Percentiles rank a stretch among this genome's conserved stretches.
Conservation (phyloP, 2,113 vertebrate genomes). For the Rhea pennata region DNA sequence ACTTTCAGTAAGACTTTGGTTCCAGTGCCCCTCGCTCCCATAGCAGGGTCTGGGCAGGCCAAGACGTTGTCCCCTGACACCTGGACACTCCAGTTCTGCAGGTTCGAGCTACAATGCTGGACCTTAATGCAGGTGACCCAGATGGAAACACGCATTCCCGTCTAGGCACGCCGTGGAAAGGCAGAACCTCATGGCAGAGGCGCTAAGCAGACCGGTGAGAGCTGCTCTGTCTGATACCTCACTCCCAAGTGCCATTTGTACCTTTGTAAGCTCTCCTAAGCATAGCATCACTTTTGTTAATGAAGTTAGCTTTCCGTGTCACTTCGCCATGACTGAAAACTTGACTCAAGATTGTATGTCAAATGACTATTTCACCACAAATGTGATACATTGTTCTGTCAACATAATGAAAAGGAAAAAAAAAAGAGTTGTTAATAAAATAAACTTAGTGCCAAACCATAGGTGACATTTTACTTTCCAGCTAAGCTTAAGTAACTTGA, state of each 20-base stretch:
- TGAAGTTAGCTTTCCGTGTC: neutral
- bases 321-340: neutral
- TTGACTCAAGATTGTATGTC: neutral
- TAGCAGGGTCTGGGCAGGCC: neutral
- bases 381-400: neutral
- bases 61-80: fast-evolving
- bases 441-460: neutral
- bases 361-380: neutral
- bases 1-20: neutral
- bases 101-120: neutral
- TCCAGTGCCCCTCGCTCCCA: neutral
- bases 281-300: neutral
- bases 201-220: neutral
- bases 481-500: neutral
- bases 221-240: neutral
- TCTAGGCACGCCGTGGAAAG: neutral
- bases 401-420: neutral
- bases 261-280: neutral
- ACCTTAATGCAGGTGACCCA: neutral
- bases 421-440: neutral
- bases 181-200: fast-evolving
- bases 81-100: neutral
- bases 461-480: neutral
- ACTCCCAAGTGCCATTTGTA: neutral
- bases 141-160: neutral